Percentiles rank a stretch among this genome's conserved stretches.
Evolutionary conservation across 2,113 vertebrate genomes (phyloP).

Genomic region (Parus major): DNA sequence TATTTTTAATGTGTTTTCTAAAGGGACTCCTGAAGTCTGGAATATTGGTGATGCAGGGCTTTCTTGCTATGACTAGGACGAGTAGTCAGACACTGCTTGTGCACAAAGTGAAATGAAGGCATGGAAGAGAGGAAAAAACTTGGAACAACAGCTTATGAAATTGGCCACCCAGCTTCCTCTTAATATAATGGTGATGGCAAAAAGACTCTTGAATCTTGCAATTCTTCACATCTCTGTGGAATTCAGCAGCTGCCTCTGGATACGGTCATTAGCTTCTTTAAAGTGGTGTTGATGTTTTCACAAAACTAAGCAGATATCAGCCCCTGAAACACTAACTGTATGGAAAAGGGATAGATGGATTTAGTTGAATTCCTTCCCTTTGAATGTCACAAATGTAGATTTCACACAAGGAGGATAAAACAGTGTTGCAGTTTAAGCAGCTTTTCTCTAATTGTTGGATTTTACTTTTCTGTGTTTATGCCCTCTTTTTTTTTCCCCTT

Average conservation of each 20-base stretch:
- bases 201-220: neutral
- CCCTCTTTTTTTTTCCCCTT: neutral
- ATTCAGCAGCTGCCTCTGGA: neutral
- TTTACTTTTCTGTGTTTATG: neutral
- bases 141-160: constrained; percentile 37
- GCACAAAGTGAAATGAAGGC: fast-evolving
- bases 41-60: neutral
- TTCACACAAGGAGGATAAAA: neutral
- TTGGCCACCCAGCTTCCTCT: constrained; percentile 19
- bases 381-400: neutral
- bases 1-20: neutral
- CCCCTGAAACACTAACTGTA: neutral
- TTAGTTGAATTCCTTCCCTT: neutral
- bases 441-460: neutral
- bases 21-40: neutral
- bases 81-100: neutral
- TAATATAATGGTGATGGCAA: neutral
- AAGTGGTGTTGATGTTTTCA: neutral
- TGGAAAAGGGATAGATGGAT: neutral
- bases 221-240: neutral
- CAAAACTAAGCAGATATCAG: neutral
- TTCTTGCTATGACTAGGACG: neutral
- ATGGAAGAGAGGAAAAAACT: neutral
- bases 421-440: neutral
- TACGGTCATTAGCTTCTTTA: neutral